Percentiles rank a stretch among this genome's conserved stretches.
Conservation (phyloP, 2,797 vertebrate species). For the Catharus ustulatus region DNA sequence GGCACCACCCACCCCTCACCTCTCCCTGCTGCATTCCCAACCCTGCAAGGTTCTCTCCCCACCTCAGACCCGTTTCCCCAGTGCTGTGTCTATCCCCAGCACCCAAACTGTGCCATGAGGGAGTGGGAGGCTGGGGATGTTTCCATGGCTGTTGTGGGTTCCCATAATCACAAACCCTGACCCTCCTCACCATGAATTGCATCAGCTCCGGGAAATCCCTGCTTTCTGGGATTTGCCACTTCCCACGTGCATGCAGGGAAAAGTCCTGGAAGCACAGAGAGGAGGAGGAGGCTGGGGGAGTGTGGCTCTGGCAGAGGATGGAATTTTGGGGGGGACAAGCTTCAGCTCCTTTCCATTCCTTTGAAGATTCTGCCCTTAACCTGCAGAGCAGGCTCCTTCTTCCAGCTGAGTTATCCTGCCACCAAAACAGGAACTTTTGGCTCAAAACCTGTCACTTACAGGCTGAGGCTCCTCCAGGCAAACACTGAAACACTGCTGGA, state of each 20-base stretch:
- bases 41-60: background rate
- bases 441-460: background rate
- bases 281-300: background rate
- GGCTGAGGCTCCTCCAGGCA: background rate
- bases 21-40: background rate
- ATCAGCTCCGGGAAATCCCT: background rate
- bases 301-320: background rate
- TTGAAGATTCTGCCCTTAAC: background rate
- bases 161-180: background rate
- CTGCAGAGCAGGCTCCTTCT: slow-evolving; percentile 29
- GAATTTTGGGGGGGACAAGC: background rate
- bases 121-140: background rate
- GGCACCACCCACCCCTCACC: background rate
- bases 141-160: background rate
- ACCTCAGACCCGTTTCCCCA: background rate
- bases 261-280: background rate
- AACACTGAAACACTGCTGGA: background rate
- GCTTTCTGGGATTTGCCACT: background rate
- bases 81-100: background rate
- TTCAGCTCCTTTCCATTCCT: slow-evolving; percentile 5
- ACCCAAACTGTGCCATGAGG: background rate
- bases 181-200: background rate
- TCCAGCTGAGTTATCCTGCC: background rate
- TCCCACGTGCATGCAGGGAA: background rate
- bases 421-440: background rate